A percentile compares a stretch with the other conserved stretches of the same genome.
Conservation (phyloP, 35 echinoderm and acorn worm species). For the Lytechinus pictus region DNA sequence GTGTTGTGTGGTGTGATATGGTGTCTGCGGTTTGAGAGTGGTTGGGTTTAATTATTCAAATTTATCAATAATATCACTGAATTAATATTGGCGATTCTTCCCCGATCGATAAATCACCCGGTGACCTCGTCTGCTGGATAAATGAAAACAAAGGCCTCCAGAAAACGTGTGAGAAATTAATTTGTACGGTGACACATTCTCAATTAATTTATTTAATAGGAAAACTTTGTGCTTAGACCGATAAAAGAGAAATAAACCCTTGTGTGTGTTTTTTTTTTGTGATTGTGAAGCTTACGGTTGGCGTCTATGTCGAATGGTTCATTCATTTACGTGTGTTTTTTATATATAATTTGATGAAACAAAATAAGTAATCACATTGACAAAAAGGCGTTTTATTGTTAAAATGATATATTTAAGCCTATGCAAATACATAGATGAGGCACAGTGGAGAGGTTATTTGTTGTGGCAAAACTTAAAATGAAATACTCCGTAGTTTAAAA, state of each 20-base stretch:
- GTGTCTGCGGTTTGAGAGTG: conserved; percentile 1
- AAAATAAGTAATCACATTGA: no score
- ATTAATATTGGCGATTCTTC: conserved; percentile 15
- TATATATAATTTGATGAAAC: no score
- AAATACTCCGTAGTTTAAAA: no score
- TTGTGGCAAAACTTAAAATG: no score
- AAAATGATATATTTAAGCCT: no score
- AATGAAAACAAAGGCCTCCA: neutral
- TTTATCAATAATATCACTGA: conserved; percentile 14
- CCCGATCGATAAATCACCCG: neutral
- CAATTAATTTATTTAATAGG: neutral
- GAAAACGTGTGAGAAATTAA: neutral
- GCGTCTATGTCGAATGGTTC: no score
- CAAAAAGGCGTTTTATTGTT: no score
- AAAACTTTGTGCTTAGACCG: neutral
- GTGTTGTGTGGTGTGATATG: neutral
- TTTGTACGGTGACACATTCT: neutral
- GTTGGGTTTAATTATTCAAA: conserved; percentile 20
- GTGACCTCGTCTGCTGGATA: neutral
- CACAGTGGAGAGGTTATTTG: no score
- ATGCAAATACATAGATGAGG: no score
- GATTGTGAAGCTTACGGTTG: neutral
- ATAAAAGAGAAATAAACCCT: neutral
- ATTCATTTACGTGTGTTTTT: no score
- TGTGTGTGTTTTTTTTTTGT: neutral